Evolutionary conservation across 2,888 invertebrate species (phyloP), one percentile per base, ranked within the genome.

Genomic region (Polyploca ridens): DNA sequence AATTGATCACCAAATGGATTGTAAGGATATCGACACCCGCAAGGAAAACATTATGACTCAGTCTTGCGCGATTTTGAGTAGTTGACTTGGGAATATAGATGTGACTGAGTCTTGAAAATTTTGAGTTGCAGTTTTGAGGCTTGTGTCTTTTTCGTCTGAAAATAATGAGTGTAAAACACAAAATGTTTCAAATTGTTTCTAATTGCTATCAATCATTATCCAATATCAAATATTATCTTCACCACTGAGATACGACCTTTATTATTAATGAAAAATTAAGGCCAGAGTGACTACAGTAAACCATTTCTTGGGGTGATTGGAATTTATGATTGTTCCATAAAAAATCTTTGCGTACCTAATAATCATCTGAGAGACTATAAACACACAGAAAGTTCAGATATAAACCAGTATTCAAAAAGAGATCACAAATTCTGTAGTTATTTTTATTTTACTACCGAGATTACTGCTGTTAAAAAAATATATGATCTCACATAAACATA

Each of bases 401-500:
- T 16, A 46, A 49, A 49, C 49, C 16, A 49, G 49, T 49, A 49
- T 49, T 5, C 46, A 16, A 16, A 49, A 49, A 16, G 49, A 49
- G n/a, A 49, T 49, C 16, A 49, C 16, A 49, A 49, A 4, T 49
- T 49, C 16, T 49, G 2, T 5, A n/a, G n/a, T 44, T 44, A 44
- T 44, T 4, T 41, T 41, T 41, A 10, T 54, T 49, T 49, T 49
- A 49, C 16, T 49, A 49, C 49, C 4, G 49, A 7, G 16, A 7
- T 8, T 13, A 49, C n/a, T 49, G 16, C 8, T 19, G 54, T n/a
- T 19, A 19, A 54, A n/a, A 54, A 54, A 54, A 8, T 19, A 54
- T 19, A 60, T 38, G 35, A 16, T 60, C 60, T 60, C 60, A 41
- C 38, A 60, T 41, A 38, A 60, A 60, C 33, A 38, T 35, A 60